phyloP scores from a whole-genome alignment of 2,888 invertebrate genomes.

The Drosophila stalkeri region DNA sequence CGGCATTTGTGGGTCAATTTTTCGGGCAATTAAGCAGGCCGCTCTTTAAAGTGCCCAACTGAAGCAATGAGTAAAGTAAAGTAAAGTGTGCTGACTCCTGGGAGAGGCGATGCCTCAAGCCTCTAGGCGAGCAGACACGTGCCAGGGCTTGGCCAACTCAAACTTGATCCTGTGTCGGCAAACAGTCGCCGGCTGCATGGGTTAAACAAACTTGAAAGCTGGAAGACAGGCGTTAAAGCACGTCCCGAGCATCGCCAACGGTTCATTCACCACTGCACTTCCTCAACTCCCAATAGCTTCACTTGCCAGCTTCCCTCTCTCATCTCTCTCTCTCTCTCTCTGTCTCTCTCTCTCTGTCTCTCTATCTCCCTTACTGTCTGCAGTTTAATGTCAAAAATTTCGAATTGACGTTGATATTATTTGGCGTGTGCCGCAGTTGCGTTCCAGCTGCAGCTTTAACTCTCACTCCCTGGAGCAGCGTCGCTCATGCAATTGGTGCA shows the following conservation, averaged over 20 bases:
- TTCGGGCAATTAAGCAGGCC: conserved; percentile 60
- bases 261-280: conserved; percentile 67
- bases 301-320: not conserved
- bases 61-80: not conserved
- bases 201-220: conserved; percentile 77
- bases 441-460: conserved; percentile 23
- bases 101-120: conserved; percentile 32
- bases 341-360: not conserved
- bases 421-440: conserved; percentile 67
- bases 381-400: conserved; percentile 74
- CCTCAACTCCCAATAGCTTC: not conserved
- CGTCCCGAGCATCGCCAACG: conserved; percentile 59
- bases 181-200: conserved; percentile 65
- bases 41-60: conserved; percentile 41
- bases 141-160: conserved; percentile 61
- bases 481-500: conserved; percentile 8
- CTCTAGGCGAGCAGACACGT: conserved; percentile 56
- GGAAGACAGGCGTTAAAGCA: conserved; percentile 74
- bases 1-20: conserved; percentile 65
- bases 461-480: not conserved
- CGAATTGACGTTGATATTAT: conserved; percentile 70
- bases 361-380: not conserved
- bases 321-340: fast-evolving
- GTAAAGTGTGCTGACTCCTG: not conserved
- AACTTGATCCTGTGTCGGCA: conserved; percentile 64